Evolutionary conservation across 2,113 vertebrate genomes (phyloP), one percentile per base, ranked within the genome.

Genomic region (Marcusenius ussheri): DNA sequence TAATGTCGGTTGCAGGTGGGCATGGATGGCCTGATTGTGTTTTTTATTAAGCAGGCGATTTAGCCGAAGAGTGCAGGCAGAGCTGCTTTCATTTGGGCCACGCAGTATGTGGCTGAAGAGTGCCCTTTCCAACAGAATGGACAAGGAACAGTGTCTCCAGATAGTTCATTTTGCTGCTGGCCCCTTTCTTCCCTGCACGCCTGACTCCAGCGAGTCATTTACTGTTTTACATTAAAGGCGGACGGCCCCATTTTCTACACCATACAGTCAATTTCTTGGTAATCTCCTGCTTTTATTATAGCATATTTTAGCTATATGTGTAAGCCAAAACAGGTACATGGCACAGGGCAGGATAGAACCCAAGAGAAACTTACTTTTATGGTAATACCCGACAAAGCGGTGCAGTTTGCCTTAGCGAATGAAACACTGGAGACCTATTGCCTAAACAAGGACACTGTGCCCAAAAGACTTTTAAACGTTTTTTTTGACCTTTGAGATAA

Each of bases 61-160:
- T 94, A 94, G 95, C 95, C 95, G 91, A 90, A 11, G 95, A 95
- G 95, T 94, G 94, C 94, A 94, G 92, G 83, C 19, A 62, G 31
- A 88, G 90, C 92, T 91, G 93, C 95, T 96, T 96, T 96, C 95
- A 95, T 96, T 96, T 96, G 91, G 88, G 92, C 94, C 91, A 27
- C 93, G 92, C 92, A 77, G 91, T 90, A 91, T 94, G 92, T 93
- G 94, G 93, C 93, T 90, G 90, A 91, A 93, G 93, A 90, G 91
- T 95, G 95, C 93, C 95, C 95, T 96, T 95, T 96, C 92, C 90
- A 91, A 13, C 92, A 94, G 93, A 95, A 96, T 95, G 93, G 95
- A 95, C 94, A 92, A 92, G 91, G 39, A 62, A 45, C 56, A 39
- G 58, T 58, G 53, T 94, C 93, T 93, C 93, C 90, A 92, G 92